Base-by-base conservation (phyloP, 2,797 vertebrate genomes). In the Otolemur crassicaudatus region DNA sequence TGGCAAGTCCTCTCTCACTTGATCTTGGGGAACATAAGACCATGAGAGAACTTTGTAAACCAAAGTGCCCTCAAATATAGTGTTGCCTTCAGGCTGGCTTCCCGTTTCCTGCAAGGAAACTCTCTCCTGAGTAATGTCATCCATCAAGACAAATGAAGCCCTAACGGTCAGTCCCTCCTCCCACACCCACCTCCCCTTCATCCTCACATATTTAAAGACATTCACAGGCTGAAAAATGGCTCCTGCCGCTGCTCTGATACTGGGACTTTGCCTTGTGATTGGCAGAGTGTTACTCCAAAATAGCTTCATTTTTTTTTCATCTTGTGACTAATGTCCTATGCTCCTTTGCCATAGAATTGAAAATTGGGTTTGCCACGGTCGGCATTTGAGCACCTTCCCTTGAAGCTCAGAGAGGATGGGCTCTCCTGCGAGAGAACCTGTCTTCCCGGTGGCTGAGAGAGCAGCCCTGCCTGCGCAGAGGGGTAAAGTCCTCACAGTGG, bases 241-340 rank as follows among this genome's bases (percentile, higher is more conserved):
- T 94, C 88, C 97, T 97, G 97, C 97, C 53, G 10, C 11, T 91
- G 96, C 92, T 81, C 87, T 58, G 87, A 97, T 96, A 94, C 97
- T 96, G 96, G 97, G 97, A 91, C 97, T 98, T 97, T 96, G 97
- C 98, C 98, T 98, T 93, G 89, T 96, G 70, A 98, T 95, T 97
- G 98, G 97, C 97, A 97, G 90, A 31, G 93, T 96, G 94, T 96
- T 95, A 93, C 97, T 95, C 92, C 97, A 96, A 97, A 98, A 97
- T 63, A 95, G 97, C 97, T 97, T 87, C 56, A 29, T 37, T 25
- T 56, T 61, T 37, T 56, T 5, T 73, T 96, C 95, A 49, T 96
- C 61, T 82, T 5, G 31, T 96, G 98, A 98, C 98, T 96, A 97
- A 98, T 98, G 97, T 90, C 95, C 96, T 95, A 77, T 72, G 79